A percentile compares a stretch with the other conserved stretches of the same genome.
phyloP scores from a whole-genome alignment of 2,113 vertebrate species.

The Hemichromis elongatus region DNA sequence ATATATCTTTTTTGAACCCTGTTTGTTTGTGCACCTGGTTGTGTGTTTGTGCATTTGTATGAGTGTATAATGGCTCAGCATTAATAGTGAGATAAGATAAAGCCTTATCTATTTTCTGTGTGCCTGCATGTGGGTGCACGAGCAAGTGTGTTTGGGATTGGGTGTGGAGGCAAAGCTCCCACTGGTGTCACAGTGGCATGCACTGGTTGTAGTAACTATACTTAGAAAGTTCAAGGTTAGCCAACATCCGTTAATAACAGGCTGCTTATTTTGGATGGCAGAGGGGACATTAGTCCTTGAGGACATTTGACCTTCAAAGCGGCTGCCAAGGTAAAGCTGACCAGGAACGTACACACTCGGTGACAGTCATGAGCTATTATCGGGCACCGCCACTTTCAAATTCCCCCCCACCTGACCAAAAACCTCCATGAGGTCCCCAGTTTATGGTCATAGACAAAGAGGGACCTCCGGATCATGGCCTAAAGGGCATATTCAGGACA shows the following conservation, averaged over 20 bases:
- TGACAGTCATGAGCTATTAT: background rate
- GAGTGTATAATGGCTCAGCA: background rate
- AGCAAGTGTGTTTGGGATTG: background rate
- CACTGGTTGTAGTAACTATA: conserved; percentile 45
- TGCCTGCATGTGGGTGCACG: background rate
- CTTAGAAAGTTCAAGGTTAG: conserved; percentile 64
- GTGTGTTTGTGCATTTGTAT: background rate
- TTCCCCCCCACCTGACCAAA: background rate
- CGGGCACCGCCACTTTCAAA: background rate
- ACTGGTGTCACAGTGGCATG: background rate
- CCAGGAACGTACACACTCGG: background rate
- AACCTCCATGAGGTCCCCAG: background rate
- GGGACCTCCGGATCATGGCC: background rate
- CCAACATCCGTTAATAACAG: conserved; percentile 56
- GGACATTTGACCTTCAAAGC: conserved; percentile 67
- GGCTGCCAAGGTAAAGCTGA: conserved; percentile 63
- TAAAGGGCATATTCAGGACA: background rate
- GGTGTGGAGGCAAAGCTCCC: background rate
- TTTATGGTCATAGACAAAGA: background rate
- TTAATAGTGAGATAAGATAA: conserved; percentile 33
- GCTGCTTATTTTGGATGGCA: conserved; percentile 66
- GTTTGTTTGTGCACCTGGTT: background rate
- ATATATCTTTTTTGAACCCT: background rate
- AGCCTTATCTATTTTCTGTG: background rate
- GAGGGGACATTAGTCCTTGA: conserved; percentile 62